Base-by-base conservation (phyloP, 2,888 invertebrate species). In the Scaptomyza polygonia region DNA sequence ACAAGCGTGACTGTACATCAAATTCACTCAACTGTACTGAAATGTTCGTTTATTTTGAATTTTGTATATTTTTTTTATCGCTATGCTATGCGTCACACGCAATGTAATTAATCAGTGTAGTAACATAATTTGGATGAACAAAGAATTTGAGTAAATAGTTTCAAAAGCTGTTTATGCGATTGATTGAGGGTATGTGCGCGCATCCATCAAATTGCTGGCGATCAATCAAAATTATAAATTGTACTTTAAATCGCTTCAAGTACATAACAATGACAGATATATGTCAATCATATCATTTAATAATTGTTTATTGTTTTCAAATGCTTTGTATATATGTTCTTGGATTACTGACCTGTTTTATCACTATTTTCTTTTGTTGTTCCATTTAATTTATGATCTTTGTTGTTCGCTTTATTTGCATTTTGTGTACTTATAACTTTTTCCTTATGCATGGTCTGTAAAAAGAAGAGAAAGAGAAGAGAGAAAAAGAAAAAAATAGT, bases 321-420 rank as follows among this genome's bases (percentile, higher is more conserved):
- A 32, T 56, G 32, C 12, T 44, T 29, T 57, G 25, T 16, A 34
- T 54, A 53, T 58, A 32, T 32, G 32, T 12, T 40, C 43, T 62
- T 63, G 59, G 59, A 57, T 66, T 71, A 78, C 80, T 89, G 72
- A 89, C 89, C 87, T 82, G 85, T 78, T 89, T 89, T 89, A 80
- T 88, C 89, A 83, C 77, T 85, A 65, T 59, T 80, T 86, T 88
- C 87, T 78, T 79, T 89, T 75, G 87, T 67, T 62, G 84, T 67
- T 82, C 88, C 89, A 71, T 89, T 89, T 68, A 82, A 67, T 80
- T 88, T 89, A 69, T 77, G 83, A 68, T 86, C 86, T 76, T 82
- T 86, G 71, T 66, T 76, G 72, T 77, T 86, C 67, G 74, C 69
- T 68, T 86, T 78, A 55, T 70, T 82, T 67, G 73, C 73, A 72